Evolutionary conservation across 2,113 vertebrate genomes (phyloP).

Genomic region (Cyprinodon variegatus): DNA sequence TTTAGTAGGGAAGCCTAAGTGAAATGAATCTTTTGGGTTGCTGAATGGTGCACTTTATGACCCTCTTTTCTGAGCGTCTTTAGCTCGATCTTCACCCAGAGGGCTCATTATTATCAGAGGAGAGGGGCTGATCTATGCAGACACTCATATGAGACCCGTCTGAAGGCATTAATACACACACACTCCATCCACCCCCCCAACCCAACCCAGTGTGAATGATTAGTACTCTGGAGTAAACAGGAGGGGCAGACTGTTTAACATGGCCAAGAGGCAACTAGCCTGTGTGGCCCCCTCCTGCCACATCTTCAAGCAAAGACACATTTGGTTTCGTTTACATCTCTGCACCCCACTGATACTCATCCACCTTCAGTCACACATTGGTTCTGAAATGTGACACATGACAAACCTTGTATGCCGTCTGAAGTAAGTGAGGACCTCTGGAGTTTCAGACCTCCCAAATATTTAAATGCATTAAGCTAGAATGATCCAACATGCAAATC

Average conservation of each 20-base stretch:
- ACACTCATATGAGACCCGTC: constrained; percentile 86
- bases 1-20: constrained; percentile 36
- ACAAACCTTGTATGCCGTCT: constrained; percentile 66
- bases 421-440: constrained; percentile 53
- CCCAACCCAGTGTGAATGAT: constrained; percentile 85
- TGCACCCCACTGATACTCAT: constrained; percentile 45
- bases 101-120: constrained; percentile 76
- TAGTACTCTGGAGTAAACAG: constrained; percentile 86
- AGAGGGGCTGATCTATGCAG: constrained; percentile 82
- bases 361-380: constrained; percentile 61
- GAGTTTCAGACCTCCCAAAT: constrained; percentile 59
- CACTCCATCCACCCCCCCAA: constrained; percentile 29
- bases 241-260: constrained; percentile 73
- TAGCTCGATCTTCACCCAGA: constrained; percentile 56
- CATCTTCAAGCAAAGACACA: constrained; percentile 48
- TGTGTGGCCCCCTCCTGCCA: constrained; percentile 20
- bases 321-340: constrained; percentile 56
- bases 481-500: constrained; percentile 44
- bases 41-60: constrained; percentile 54
- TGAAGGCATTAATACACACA: constrained; percentile 84
- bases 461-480: constrained; percentile 67
- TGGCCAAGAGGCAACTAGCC: constrained; percentile 63
- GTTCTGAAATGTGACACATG: constrained; percentile 65
- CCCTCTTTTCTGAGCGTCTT: constrained; percentile 38
- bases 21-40: constrained; percentile 37